Evolutionary conservation across 2,888 invertebrate species (phyloP), one percentile per base, ranked within the genome.

Genomic region (Aproaerema taeniolella): DNA sequence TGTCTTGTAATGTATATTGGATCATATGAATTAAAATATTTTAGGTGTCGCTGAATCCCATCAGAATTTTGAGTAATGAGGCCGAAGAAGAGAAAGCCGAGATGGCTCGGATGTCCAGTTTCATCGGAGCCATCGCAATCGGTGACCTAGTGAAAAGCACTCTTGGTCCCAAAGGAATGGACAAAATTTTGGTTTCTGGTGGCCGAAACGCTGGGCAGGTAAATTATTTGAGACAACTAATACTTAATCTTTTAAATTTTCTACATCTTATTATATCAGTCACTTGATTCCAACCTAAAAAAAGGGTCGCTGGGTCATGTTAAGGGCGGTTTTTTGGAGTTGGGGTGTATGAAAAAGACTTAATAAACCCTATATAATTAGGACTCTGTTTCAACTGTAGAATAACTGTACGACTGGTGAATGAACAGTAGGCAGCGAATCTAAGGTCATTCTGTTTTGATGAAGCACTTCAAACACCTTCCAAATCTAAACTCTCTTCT

Each of bases 91-190:
- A 99, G 75, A 98, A 96, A 69, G 96, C 94, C 12, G 99, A 99
- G 82, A 94, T 95, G 63, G 99, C 99, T 61, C 93, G 99, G 43
- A 88, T 99, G 87, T 99, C 99, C 44, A 96, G 97, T 58, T 99
- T 99, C 73, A 95, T 99, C 51, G 99, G 99, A 38, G 99, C 99
- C 12, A 99, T 99, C 60, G 98, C 99, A 9, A 96, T 99, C 63
- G 99, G 99, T 17, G 99, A 99, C 80, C 88, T 99, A 53, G 95
- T 99, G 0, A 99, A 98, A 77, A 97, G 96, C 55, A 99, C 99
- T 3, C 88, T 99, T 16, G 99, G 99, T 2, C 99, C 99, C 0
- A 99, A 99, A 85, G 99, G 99, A 65, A 99, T 99, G 99, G 96
- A 96, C 66, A 96, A 96, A 86, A 95, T 96, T 47, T 82, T 96